These are phyloP conservation scores for Callipepla squamata DNA, from an alignment of 2,113 vertebrate species.

Conservation along the genomic window DNA sequence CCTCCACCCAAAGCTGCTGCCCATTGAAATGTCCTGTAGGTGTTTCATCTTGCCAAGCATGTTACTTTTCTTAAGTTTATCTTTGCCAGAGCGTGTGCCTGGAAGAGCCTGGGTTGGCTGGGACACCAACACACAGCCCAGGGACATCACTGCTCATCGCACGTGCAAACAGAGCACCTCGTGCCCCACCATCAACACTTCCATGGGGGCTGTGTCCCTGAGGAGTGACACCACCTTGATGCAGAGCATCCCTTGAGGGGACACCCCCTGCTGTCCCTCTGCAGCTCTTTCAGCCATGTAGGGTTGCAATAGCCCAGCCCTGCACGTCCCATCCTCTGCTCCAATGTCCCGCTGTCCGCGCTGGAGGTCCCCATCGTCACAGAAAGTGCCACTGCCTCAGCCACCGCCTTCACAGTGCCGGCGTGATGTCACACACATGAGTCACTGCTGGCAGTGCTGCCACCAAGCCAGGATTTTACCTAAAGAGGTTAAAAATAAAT, in stretches of 20 bases:
- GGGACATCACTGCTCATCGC: too few species aligned
- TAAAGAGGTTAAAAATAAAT: neutral
- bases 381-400: neutral
- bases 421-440: neutral
- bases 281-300: neutral
- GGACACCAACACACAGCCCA: neutral
- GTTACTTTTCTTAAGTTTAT: neutral
- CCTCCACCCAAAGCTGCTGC: neutral
- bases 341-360: accelerated
- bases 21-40: neutral
- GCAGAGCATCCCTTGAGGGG: neutral
- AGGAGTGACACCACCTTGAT: accelerated
- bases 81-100: neutral
- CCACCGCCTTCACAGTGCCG: neutral
- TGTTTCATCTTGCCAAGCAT: neutral
- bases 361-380: neutral
- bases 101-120: neutral
- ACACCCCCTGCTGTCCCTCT: neutral
- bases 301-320: neutral
- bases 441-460: neutral
- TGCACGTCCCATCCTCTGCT: neutral
- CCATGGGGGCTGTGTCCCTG: neutral
- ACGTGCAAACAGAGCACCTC: neutral
- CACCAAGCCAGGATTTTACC: neutral
- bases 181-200: neutral